A percentile compares a stretch with the other conserved stretches of the same genome.
These are phyloP conservation scores for Brachionus sp. DNA, from an alignment of 1,140 invertebrate species.

Conservation along the genomic window DNA sequence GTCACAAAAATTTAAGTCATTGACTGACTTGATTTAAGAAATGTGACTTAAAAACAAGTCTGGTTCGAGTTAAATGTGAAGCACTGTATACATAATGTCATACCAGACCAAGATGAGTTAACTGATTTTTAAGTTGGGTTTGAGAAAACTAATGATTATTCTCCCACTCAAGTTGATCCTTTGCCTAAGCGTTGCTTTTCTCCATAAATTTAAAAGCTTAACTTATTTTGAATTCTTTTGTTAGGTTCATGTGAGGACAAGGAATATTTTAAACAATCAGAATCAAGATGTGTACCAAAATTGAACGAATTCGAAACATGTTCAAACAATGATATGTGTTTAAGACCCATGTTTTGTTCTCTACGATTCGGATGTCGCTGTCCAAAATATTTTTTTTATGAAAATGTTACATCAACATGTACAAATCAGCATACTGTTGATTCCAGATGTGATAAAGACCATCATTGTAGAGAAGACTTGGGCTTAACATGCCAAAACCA, in stretches of 20 bases:
- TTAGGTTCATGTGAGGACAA: background rate
- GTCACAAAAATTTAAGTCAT: too few species aligned
- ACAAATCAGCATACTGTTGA: background rate
- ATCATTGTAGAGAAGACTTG: background rate
- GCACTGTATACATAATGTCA: too few species aligned
- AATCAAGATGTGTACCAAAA: background rate
- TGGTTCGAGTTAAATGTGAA: too few species aligned
- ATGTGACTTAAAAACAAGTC: too few species aligned
- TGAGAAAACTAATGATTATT: too few species aligned
- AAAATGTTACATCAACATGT: background rate
- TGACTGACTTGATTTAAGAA: too few species aligned
- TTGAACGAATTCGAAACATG: background rate
- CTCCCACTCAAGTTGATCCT: too few species aligned
- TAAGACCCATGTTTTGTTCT: background rate
- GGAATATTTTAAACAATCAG: background rate
- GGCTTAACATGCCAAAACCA: background rate
- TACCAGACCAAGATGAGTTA: too few species aligned
- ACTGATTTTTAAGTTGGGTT: too few species aligned
- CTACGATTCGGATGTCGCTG: background rate
- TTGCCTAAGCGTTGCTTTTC: too few species aligned
- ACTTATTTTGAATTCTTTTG: too few species aligned
- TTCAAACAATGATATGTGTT: background rate
- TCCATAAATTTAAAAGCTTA: background rate
- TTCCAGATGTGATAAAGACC: background rate
- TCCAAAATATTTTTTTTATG: background rate